Evolutionary conservation across 2,888 invertebrate species (phyloP), one percentile per base, ranked within the genome.

Genomic region (Acrobasis suavella): DNA sequence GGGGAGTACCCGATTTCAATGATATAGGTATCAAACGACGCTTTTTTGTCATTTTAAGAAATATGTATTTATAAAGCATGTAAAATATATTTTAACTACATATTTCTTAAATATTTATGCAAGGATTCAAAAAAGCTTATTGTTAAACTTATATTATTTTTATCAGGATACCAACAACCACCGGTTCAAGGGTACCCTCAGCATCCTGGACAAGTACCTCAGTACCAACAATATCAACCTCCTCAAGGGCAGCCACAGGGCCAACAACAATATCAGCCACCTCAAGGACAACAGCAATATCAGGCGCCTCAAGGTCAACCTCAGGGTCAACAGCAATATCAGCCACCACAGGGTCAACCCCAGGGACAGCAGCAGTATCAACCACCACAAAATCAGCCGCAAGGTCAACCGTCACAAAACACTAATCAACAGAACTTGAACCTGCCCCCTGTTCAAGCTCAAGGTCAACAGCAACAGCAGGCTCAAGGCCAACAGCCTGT

Each of bases 121-220:
- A 2, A 32, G 5, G 32, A 32, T 32, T 32, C 7, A 32, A 32
- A 32, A 6, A 8, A 32, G 32, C 8, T 32, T 7, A 32, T 32
- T 32, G 7, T 32, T 32, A 32, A 32, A 7, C 32, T 51, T 17
- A 7, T 38, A 8, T 42, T 15, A 58, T 46, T 15, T 58, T 42
- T 46, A 32, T 14, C 50, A 63, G 66, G 69, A n/a, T 72, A 68
- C 42, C 75, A 72, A 55, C 66, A 65, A 42, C 49, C 14, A 9
- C 65, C 73, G 0, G 72, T 69, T 7, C 71, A 67, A 64, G 73
- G 69, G 2, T 83, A 82, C 39, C 81, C 74, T 37, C 77, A 76
- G 50, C 75, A 78, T 46, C 72, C 68, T n/a, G 64, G 60, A 12
- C 68, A 70, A 58, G 42, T 62, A 50, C 64, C 69, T 16, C 71